A percentile compares a stretch with the other conserved stretches of the same genome.
Evolutionary conservation across 2,888 invertebrate species (phyloP).

Genomic region (Macrophya annulata): DNA sequence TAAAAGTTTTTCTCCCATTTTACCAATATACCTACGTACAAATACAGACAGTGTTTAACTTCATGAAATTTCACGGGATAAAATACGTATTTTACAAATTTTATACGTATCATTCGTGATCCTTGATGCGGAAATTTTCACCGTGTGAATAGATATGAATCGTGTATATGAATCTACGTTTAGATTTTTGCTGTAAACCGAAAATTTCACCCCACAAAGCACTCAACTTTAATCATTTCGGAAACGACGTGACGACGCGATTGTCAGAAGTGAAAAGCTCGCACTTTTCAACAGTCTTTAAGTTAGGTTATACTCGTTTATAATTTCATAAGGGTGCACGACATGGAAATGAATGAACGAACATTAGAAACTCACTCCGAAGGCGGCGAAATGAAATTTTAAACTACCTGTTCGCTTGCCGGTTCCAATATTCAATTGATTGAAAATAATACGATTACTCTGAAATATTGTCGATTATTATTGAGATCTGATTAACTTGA

Average conservation of each 20-base stretch:
- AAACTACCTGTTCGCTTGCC: background rate
- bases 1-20: background rate
- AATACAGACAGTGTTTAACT: background rate
- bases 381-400: background rate
- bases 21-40: background rate
- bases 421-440: background rate
- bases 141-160: conserved; percentile 9
- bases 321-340: background rate
- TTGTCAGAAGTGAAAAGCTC: conserved; percentile 2
- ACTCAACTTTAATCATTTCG: conserved; percentile 14
- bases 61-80: background rate
- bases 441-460: background rate
- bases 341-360: background rate
- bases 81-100: background rate
- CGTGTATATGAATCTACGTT: conserved; percentile 2
- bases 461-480: background rate
- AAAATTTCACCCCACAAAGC: background rate
- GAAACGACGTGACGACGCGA: background rate
- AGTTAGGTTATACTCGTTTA: conserved; percentile 14
- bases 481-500: background rate
- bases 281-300: background rate
- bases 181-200: conserved; percentile 23
- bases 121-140: background rate
- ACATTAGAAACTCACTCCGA: conserved; percentile 9
- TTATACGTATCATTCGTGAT: background rate